These are phyloP conservation scores for Pteria penguin DNA, from an alignment of 2,888 invertebrate species.

Conservation along the genomic window DNA sequence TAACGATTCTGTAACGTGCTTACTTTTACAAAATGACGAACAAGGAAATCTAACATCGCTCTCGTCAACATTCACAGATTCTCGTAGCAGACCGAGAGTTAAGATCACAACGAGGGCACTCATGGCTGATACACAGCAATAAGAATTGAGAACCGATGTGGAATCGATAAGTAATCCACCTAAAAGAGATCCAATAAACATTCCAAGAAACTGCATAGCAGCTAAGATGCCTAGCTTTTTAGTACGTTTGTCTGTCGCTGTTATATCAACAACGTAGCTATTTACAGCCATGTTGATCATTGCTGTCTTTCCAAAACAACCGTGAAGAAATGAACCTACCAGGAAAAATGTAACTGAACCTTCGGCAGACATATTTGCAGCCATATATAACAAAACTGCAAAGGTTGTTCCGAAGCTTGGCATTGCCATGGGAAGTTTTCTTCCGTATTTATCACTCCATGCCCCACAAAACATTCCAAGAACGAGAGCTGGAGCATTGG, in stretches of 20 bases:
- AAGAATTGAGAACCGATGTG: slow-evolving; percentile 63
- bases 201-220: slow-evolving; percentile 77
- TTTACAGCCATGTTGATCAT: slow-evolving; percentile 78
- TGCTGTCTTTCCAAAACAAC: slow-evolving; percentile 76
- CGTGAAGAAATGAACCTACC: slow-evolving; percentile 71
- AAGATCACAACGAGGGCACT: slow-evolving; percentile 66
- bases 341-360: slow-evolving; percentile 64
- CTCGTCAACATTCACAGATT: slow-evolving; percentile 58
- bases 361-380: slow-evolving; percentile 55
- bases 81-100: slow-evolving; percentile 61
- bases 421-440: slow-evolving; percentile 74
- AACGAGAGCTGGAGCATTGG: slow-evolving; percentile 75
- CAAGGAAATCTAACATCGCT: slow-evolving; percentile 57
- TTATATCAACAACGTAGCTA: slow-evolving; percentile 76
- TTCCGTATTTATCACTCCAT: slow-evolving; percentile 76
- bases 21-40: slow-evolving; percentile 51
- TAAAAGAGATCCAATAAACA: slow-evolving; percentile 74
- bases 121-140: slow-evolving; percentile 67
- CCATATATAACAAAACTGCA: slow-evolving; percentile 71
- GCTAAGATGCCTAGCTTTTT: slow-evolving; percentile 71
- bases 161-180: slow-evolving; percentile 66
- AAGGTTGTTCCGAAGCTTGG: slow-evolving; percentile 74
- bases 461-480: slow-evolving; percentile 77
- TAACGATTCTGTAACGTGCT: slow-evolving; percentile 68
- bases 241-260: slow-evolving; percentile 67